Evolutionary conservation across 2,113 vertebrate species (phyloP).

Genomic region (Megatriorchis doriae): DNA sequence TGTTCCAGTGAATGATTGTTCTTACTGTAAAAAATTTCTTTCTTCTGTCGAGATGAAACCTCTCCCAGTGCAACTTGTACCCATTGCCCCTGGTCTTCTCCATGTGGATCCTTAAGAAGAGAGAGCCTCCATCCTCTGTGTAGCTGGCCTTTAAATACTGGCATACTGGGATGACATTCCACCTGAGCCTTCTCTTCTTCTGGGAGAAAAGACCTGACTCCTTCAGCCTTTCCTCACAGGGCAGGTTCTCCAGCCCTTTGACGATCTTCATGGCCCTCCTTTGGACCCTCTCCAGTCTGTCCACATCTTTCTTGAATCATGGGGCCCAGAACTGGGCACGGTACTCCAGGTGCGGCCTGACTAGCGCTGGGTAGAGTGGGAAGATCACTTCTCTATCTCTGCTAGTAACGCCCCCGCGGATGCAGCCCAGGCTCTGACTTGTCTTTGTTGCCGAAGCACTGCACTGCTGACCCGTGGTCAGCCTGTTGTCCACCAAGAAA

Average conservation of each 20-base stretch:
- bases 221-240: background rate
- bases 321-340: background rate
- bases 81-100: background rate
- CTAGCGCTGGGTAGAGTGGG: background rate
- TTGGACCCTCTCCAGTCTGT: background rate
- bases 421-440: background rate
- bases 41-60: background rate
- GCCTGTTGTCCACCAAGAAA: background rate
- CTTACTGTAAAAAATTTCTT: background rate
- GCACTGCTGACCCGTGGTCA: background rate
- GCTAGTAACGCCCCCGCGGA: no score
- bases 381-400: background rate
- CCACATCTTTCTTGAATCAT: background rate
- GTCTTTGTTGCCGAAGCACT: background rate
- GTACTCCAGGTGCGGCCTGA: background rate
- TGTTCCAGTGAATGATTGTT: background rate
- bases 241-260: background rate
- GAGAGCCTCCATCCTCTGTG: no score
- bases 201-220: background rate
- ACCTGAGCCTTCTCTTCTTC: background rate
- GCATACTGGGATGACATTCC: background rate
- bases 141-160: background rate
- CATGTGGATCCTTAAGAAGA: background rate
- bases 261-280: background rate
- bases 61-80: background rate